A percentile compares a stretch with the other conserved stretches of the same genome.
Conservation (phyloP, 2,797 vertebrate species). For the Labeo calbasu region DNA sequence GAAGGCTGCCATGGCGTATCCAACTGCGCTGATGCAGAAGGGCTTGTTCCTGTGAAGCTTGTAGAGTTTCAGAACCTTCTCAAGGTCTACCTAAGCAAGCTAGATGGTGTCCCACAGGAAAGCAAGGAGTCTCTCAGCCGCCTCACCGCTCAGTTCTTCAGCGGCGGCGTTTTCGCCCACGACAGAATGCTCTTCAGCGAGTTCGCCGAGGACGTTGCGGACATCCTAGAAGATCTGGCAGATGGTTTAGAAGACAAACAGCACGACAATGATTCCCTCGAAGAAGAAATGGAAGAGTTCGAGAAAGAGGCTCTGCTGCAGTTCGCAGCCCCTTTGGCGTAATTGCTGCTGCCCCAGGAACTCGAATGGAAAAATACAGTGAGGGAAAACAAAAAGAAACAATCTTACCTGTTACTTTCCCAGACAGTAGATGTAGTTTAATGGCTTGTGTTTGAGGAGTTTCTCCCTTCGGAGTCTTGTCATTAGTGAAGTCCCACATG, state of each 20-base stretch:
- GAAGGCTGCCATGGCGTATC: slow-evolving; percentile 68
- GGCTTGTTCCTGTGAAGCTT: slow-evolving; percentile 76
- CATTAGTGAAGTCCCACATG: slow-evolving; percentile 40
- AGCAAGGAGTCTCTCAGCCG: slow-evolving; percentile 70
- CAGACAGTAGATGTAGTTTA: slow-evolving; percentile 34
- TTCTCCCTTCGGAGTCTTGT: slow-evolving; percentile 42
- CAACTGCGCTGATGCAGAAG: slow-evolving; percentile 74
- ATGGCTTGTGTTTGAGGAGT: slow-evolving; percentile 28
- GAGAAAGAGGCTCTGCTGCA: slow-evolving; percentile 79
- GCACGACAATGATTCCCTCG: slow-evolving; percentile 67
- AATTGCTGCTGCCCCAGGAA: slow-evolving; percentile 23
- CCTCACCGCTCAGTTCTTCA: slow-evolving; percentile 73
- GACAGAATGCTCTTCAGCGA: slow-evolving; percentile 73
- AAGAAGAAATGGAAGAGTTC: slow-evolving; percentile 83
- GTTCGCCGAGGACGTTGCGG: slow-evolving; percentile 78
- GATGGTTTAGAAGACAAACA: slow-evolving; percentile 66
- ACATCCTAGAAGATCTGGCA: slow-evolving; percentile 80
- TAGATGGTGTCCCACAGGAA: slow-evolving; percentile 65
- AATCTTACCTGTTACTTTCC: slow-evolving; percentile 18
- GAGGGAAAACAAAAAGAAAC: slow-evolving; percentile 22
- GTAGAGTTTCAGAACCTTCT: slow-evolving; percentile 76
- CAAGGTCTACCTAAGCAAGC: slow-evolving; percentile 78
- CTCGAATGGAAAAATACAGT: neutral
- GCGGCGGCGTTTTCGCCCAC: slow-evolving; percentile 73
- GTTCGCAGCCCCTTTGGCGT: slow-evolving; percentile 70